Percentiles rank a stretch among this genome's conserved stretches.
Conservation (phyloP, 2,888 invertebrate genomes). For the Acleris sparsana region DNA sequence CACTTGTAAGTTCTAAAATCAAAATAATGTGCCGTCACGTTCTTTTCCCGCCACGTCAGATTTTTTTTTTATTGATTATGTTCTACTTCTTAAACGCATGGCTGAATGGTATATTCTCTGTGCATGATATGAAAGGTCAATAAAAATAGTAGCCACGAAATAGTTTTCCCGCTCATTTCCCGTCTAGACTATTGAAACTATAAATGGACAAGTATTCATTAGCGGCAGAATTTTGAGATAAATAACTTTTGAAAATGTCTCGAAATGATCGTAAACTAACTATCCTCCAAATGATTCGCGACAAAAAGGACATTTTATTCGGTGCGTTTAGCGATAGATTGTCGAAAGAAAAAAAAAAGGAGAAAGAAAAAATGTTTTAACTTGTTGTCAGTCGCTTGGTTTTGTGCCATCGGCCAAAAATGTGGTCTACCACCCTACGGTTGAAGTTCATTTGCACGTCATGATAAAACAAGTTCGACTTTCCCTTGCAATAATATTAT, state of each 20-base stretch:
- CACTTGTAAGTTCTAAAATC: constrained; percentile 5
- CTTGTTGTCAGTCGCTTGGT: no score
- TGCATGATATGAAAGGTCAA: constrained; percentile 3
- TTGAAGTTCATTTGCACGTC: no score
- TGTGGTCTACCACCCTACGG: no score
- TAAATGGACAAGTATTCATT: background rate
- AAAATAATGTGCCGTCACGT: background rate
- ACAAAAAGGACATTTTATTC: no score
- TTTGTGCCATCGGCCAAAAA: no score
- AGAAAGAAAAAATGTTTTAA: no score
- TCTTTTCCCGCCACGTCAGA: background rate
- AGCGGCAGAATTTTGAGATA: background rate
- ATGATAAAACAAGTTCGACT: no score
- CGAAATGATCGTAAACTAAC: constrained; percentile 8
- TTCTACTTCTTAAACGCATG: constrained; percentile 3
- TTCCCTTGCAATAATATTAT: no score
- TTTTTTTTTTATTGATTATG: background rate
- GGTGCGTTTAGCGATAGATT: no score
- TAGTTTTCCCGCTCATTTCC: background rate
- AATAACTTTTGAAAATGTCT: background rate
- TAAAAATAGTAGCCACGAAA: background rate
- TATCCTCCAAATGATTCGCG: background rate
- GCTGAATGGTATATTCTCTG: constrained; percentile 1
- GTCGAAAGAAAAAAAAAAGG: no score
- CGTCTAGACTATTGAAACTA: background rate